Conservation (phyloP, 2,888 invertebrate species). For the Ischnus inquisitorius region DNA sequence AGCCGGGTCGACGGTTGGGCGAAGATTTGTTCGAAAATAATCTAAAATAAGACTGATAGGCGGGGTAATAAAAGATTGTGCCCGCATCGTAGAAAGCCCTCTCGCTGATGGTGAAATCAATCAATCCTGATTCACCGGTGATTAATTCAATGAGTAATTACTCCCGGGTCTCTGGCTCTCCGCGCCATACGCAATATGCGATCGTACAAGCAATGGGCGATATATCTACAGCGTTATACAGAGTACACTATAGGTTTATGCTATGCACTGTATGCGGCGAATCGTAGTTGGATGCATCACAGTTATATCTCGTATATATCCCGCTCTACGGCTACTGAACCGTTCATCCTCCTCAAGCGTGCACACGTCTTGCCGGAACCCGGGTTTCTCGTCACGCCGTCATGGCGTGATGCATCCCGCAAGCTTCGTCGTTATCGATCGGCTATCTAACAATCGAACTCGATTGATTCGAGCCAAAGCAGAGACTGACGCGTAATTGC, state of each 20-base stretch:
- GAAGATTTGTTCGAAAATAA: background rate
- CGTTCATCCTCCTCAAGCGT: conserved; percentile 10
- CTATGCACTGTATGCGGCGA: background rate
- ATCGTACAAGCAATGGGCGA: background rate
- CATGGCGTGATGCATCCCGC: conserved; percentile 20
- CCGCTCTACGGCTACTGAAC: background rate
- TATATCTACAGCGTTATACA: background rate
- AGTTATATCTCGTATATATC: conserved; percentile 12
- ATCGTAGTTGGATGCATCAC: background rate
- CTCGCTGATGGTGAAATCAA: conserved; percentile 47
- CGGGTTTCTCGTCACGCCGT: background rate
- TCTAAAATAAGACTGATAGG: conserved; percentile 38
- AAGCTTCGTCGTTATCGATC: conserved; percentile 52
- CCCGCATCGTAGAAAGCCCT: conserved; percentile 58
- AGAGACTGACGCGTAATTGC: conserved; percentile 52
- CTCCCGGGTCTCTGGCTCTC: conserved; percentile 8
- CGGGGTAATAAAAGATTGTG: conserved; percentile 36
- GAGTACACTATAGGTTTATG: background rate
- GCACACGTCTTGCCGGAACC: conserved; percentile 20
- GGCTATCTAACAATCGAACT: conserved; percentile 50
- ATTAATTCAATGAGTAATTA: conserved; percentile 64
- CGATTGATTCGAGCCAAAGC: conserved; percentile 57
- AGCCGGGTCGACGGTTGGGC: background rate
- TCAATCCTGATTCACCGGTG: conserved; percentile 63
- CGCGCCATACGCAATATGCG: background rate